A percentile compares a stretch with the other conserved stretches of the same genome.
Conservation (phyloP, 1,140 invertebrate genomes). For the Brachionus sp. region DNA sequence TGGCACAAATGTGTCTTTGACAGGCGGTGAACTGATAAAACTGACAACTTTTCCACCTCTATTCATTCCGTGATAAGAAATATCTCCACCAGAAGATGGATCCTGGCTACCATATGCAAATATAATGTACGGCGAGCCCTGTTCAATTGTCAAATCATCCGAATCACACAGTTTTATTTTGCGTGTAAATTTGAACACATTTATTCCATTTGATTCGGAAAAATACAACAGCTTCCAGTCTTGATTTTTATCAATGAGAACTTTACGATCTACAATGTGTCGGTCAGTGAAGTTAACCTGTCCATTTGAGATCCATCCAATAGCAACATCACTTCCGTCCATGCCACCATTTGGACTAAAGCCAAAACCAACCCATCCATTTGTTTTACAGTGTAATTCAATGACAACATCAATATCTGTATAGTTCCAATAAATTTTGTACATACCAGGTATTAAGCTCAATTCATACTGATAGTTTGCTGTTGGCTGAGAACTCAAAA, state of each 20-base stretch:
- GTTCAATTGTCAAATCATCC: constrained; percentile 14
- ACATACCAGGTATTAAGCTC: not conserved
- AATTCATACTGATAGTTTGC: not conserved
- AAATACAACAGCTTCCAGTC: constrained; percentile 1
- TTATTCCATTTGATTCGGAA: constrained; percentile 41
- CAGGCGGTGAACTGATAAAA: not conserved
- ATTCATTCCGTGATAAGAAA: constrained; percentile 21
- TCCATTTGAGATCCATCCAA: constrained; percentile 70
- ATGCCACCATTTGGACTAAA: constrained; percentile 74
- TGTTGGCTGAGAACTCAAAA: not conserved
- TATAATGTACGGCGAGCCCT: constrained; percentile 19
- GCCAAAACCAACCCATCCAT: constrained; percentile 75
- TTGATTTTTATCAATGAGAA: constrained; percentile 44
- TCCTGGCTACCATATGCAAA: constrained; percentile 46
- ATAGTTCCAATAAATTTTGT: constrained; percentile 33
- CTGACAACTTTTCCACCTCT: not conserved
- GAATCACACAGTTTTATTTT: constrained; percentile 28
- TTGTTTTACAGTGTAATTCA: constrained; percentile 60
- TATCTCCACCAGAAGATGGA: not conserved
- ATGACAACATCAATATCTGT: not conserved
- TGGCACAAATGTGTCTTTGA: not conserved
- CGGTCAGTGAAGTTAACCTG: constrained; percentile 31
- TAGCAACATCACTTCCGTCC: constrained; percentile 73
- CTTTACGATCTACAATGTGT: constrained; percentile 7
- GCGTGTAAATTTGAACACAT: constrained; percentile 37